These are phyloP conservation scores for Phymorhynchus buccinoides DNA, from an alignment of 1,140 invertebrate genomes.

Conservation along the genomic window DNA sequence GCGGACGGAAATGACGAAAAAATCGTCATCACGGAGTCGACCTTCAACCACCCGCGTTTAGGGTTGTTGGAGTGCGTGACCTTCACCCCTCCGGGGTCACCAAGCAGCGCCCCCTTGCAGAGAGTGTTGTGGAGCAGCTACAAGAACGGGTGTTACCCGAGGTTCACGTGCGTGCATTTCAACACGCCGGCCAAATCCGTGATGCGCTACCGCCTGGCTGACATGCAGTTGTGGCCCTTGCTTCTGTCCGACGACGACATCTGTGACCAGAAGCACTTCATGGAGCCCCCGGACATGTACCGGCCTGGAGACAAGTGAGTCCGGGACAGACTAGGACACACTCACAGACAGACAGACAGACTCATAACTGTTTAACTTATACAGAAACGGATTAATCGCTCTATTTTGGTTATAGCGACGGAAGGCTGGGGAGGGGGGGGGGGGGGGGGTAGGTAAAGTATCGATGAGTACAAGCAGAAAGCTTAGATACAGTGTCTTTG, in stretches of 20 bases:
- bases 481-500: too few species aligned
- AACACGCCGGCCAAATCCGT: slow-evolving; percentile 32
- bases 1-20: not conserved
- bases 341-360: not conserved
- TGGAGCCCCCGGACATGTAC: slow-evolving; percentile 33
- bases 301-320: slow-evolving; percentile 25
- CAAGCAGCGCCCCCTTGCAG: not conserved
- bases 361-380: too few species aligned
- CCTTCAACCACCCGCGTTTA: slow-evolving; percentile 10
- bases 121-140: slow-evolving; percentile 24
- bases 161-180: slow-evolving; percentile 38
- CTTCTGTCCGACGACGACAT: slow-evolving; percentile 33
- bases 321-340: not conserved
- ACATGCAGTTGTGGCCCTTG: slow-evolving; percentile 32
- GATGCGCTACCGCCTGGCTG: slow-evolving; percentile 29
- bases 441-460: too few species aligned
- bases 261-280: slow-evolving; percentile 29
- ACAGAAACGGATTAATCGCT: too few species aligned
- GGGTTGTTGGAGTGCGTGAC: slow-evolving; percentile 29
- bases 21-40: slow-evolving; percentile 23
- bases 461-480: too few species aligned
- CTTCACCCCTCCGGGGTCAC: slow-evolving; percentile 1
- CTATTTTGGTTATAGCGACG: too few species aligned
- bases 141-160: slow-evolving; percentile 40
- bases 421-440: too few species aligned